These are phyloP conservation scores for Polypedilum pembai DNA, from an alignment of 1,140 invertebrate genomes.

Conservation along the genomic window DNA sequence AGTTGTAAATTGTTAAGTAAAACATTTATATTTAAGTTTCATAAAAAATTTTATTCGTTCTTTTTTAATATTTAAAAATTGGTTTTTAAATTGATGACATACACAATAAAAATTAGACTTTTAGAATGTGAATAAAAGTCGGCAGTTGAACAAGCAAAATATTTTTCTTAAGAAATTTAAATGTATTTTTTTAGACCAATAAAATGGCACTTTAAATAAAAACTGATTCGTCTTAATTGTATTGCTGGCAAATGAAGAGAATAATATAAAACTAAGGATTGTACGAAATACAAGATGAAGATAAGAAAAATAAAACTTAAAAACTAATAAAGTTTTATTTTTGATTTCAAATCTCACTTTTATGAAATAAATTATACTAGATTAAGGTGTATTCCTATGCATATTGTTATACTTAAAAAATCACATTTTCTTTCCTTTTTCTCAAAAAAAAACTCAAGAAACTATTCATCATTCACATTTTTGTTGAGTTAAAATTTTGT, in stretches of 20 bases:
- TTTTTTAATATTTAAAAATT: neutral
- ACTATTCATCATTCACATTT: no score
- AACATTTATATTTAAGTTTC: neutral
- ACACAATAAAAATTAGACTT: neutral
- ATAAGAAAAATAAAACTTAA: neutral
- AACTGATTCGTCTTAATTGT: neutral
- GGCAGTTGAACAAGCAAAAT: neutral
- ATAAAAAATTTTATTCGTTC: neutral
- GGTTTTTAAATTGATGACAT: neutral
- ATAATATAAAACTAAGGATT: neutral
- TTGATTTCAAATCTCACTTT: neutral
- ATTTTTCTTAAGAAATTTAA: neutral
- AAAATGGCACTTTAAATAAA: slow-evolving; percentile 11
- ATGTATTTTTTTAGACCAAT: slow-evolving; percentile 11
- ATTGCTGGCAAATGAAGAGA: neutral
- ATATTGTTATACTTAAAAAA: neutral
- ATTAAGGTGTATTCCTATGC: neutral
- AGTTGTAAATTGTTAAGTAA: neutral
- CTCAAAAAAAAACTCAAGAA: slow-evolving; percentile 3
- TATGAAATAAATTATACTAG: neutral
- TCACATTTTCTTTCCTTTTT: neutral
- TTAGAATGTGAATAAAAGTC: neutral
- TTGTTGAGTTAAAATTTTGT: no score
- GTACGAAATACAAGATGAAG: neutral
- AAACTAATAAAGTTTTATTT: neutral